phyloP scores from a whole-genome alignment of 1,140 invertebrate genomes.

The Lutraria rhynchaena region DNA sequence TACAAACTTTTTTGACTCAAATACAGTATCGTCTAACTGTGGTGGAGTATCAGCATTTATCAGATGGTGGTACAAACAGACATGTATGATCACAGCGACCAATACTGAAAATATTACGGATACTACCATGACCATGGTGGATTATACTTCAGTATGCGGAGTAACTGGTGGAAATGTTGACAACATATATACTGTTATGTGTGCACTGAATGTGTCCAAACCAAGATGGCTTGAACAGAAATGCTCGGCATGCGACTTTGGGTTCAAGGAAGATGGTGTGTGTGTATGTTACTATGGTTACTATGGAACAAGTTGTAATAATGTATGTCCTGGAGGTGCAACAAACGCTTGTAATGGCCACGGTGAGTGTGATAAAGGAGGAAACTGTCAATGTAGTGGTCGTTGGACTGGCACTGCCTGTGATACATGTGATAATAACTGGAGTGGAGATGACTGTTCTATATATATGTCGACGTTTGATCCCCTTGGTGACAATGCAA shows the following conservation, averaged over 20 bases:
- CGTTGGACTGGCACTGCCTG: slow-evolving; percentile 63
- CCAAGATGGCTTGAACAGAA: slow-evolving; percentile 62
- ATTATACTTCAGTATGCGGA: slow-evolving; percentile 57
- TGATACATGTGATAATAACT: slow-evolving; percentile 54
- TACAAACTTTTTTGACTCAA: slow-evolving; percentile 54
- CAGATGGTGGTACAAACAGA: slow-evolving; percentile 50
- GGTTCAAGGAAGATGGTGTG: slow-evolving; percentile 33
- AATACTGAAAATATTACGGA: slow-evolving; percentile 49
- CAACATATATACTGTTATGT: slow-evolving; percentile 51
- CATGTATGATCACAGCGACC: slow-evolving; percentile 44
- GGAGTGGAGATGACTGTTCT: slow-evolving; percentile 67
- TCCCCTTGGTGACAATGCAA: slow-evolving; percentile 12
- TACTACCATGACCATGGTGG: slow-evolving; percentile 55
- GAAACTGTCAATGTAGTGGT: slow-evolving; percentile 60
- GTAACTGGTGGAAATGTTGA: slow-evolving; percentile 38
- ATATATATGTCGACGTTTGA: slow-evolving; percentile 40
- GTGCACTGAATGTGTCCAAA: slow-evolving; percentile 11
- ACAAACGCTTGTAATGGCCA: slow-evolving; percentile 62
- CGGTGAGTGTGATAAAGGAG: slow-evolving; percentile 61
- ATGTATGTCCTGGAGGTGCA: slow-evolving; percentile 61
- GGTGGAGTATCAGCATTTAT: slow-evolving; percentile 25
- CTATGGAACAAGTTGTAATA: slow-evolving; percentile 62
- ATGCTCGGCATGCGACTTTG: slow-evolving; percentile 64
- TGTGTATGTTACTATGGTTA: slow-evolving; percentile 67
- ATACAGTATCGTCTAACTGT: slow-evolving; percentile 53